Conservation (phyloP, 2,888 invertebrate species). For the Dorcus hopei region DNA sequence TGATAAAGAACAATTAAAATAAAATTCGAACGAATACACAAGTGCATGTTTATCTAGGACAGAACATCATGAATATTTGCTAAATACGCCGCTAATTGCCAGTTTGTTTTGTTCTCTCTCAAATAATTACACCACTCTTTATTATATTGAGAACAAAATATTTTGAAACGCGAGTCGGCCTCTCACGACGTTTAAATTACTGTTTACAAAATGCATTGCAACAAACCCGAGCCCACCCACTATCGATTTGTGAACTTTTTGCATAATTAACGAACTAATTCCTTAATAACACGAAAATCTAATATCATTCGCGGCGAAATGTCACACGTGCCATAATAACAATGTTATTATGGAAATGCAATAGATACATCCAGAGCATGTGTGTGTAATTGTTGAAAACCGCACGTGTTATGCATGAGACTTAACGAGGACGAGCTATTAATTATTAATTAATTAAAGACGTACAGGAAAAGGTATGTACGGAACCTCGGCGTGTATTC, state of each 20-base stretch:
- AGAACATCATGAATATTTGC: conserved; percentile 30
- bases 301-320: background rate
- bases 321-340: no score
- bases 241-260: background rate
- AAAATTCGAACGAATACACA: conserved; percentile 23
- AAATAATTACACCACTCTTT: conserved; percentile 15
- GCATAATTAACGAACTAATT: conserved; percentile 1
- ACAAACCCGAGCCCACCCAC: background rate
- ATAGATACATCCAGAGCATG: no score
- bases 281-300: conserved; percentile 1
- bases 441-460: no score
- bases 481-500: no score
- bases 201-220: background rate
- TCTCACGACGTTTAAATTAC: background rate
- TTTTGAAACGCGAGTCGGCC: conserved; percentile 1
- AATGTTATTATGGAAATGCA: no score
- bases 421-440: no score
- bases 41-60: conserved; percentile 30
- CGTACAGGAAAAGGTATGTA: no score
- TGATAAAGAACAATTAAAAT: conserved; percentile 33
- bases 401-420: no score
- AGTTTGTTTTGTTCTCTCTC: conserved; percentile 25
- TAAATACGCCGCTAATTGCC: conserved; percentile 30
- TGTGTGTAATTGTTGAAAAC: no score
- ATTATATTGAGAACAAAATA: conserved; percentile 9